Evolutionary conservation across 2,113 vertebrate species (phyloP).

Genomic region (Sarotherodon lohbergeri): DNA sequence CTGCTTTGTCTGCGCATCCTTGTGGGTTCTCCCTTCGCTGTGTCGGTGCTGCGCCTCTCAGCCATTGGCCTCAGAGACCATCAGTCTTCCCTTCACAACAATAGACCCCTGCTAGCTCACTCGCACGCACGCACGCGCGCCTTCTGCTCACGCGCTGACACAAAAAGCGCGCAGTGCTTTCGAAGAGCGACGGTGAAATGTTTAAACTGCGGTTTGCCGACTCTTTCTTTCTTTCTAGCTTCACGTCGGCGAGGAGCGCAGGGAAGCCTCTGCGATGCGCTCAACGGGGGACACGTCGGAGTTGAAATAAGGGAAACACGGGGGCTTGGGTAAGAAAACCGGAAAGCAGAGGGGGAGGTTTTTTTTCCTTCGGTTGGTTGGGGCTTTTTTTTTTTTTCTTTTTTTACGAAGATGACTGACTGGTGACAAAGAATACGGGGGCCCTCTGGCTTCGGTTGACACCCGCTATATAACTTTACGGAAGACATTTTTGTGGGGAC

Average conservation of each 20-base stretch:
- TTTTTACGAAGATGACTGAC: slow-evolving; percentile 74
- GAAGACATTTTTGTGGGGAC: slow-evolving; percentile 53
- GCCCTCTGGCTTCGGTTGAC: slow-evolving; percentile 73
- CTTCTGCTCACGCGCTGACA: neutral
- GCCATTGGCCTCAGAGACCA: slow-evolving; percentile 54
- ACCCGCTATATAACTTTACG: slow-evolving; percentile 48
- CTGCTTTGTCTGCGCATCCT: slow-evolving; percentile 35
- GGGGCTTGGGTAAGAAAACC: neutral
- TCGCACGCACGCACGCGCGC: neutral
- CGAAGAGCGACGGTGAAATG: slow-evolving; percentile 72
- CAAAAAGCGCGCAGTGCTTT: slow-evolving; percentile 50
- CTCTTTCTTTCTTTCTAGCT: slow-evolving; percentile 31
- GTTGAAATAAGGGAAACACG: slow-evolving; percentile 52
- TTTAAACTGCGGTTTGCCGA: slow-evolving; percentile 59
- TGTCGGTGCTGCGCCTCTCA: slow-evolving; percentile 54
- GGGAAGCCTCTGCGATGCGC: slow-evolving; percentile 43
- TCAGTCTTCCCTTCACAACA: slow-evolving; percentile 72
- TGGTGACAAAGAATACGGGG: slow-evolving; percentile 80
- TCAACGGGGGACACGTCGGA: slow-evolving; percentile 28
- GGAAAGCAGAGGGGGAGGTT: slow-evolving; percentile 6
- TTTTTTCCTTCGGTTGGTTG: slow-evolving; percentile 3
- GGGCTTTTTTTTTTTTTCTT: slow-evolving; percentile 37
- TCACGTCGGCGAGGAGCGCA: slow-evolving; percentile 30
- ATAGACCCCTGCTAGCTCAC: neutral
- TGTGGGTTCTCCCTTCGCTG: slow-evolving; percentile 35